phyloP scores from a whole-genome alignment of 1,140 invertebrate genomes.

The Oscheius sp. region DNA sequence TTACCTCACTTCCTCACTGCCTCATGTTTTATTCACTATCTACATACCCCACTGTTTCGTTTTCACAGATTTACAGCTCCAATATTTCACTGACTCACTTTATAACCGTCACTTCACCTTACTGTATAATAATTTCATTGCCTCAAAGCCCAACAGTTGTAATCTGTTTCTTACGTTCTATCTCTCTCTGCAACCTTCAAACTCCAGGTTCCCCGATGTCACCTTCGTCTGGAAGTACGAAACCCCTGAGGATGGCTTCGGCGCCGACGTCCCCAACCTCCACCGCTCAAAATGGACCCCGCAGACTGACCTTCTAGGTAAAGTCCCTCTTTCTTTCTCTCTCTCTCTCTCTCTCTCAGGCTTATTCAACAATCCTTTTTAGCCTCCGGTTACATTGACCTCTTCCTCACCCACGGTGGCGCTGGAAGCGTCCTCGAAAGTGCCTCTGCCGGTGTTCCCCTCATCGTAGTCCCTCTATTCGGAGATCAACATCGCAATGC shows the following conservation, averaged over 20 bases:
- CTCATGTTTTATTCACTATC: no score
- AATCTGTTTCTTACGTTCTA: no score
- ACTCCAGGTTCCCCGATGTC: constrained; percentile 32
- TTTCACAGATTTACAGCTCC: no score
- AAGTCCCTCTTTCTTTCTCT: background rate
- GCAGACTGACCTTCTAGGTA: constrained; percentile 41
- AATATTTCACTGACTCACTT: no score
- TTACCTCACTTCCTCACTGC: no score
- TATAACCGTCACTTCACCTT: no score
- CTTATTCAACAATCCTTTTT: constrained; percentile 6
- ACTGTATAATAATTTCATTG: no score
- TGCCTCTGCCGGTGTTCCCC: constrained; percentile 30
- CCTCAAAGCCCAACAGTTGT: no score
- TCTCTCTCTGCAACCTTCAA: no score
- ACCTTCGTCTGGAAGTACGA: constrained; percentile 46
- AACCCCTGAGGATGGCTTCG: constrained; percentile 31
- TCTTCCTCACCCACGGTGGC: constrained; percentile 41
- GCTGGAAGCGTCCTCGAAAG: constrained; percentile 33
- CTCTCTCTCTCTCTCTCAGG: background rate
- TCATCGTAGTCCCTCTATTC: constrained; percentile 35
- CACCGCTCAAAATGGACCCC: constrained; percentile 35
- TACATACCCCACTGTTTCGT: no score
- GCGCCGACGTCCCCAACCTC: constrained; percentile 21
- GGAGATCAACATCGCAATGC: constrained; percentile 44
- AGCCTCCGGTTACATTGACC: constrained; percentile 18